A percentile compares a stretch with the other conserved stretches of the same genome.
Evolutionary conservation across 2,888 invertebrate species (phyloP).

Genomic region (Branchellion lobata): DNA sequence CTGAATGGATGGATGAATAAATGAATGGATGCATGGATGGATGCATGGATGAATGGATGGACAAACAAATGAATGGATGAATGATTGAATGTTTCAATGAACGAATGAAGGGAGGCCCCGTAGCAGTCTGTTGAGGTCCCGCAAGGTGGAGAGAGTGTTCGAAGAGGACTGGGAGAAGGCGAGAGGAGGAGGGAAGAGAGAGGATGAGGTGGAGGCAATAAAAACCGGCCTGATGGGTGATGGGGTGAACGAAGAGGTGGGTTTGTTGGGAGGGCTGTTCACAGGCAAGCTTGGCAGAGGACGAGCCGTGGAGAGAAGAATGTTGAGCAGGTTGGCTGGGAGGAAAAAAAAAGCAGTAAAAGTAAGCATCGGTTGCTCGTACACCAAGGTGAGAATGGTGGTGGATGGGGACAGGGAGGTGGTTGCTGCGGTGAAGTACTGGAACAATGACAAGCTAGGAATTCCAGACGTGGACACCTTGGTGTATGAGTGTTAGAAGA

Average conservation of each 20-base stretch:
- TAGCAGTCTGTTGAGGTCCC: background rate
- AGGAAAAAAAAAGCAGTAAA: too few relatives aligned
- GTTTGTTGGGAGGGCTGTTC: too few relatives aligned
- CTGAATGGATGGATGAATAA: background rate
- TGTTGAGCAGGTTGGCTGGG: too few relatives aligned
- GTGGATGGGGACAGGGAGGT: background rate
- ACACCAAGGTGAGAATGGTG: background rate
- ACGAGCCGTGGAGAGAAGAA: too few relatives aligned
- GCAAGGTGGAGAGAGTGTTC: background rate
- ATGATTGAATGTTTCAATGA: background rate
- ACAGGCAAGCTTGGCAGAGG: too few relatives aligned
- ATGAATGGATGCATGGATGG: background rate
- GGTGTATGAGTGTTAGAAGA: too few relatives aligned
- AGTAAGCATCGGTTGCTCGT: background rate
- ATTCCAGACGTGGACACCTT: too few relatives aligned
- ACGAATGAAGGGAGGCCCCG: background rate
- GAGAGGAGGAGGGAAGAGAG: too few relatives aligned
- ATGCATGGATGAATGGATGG: background rate
- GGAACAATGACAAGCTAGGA: too few relatives aligned
- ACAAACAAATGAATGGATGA: background rate
- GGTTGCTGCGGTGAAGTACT: background rate
- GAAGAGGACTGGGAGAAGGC: background rate
- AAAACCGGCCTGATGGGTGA: too few relatives aligned
- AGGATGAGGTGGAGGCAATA: too few relatives aligned
- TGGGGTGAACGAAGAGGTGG: too few relatives aligned